These are phyloP conservation scores for Argya squamiceps DNA, from an alignment of 2,797 vertebrate genomes.

Conservation along the genomic window DNA sequence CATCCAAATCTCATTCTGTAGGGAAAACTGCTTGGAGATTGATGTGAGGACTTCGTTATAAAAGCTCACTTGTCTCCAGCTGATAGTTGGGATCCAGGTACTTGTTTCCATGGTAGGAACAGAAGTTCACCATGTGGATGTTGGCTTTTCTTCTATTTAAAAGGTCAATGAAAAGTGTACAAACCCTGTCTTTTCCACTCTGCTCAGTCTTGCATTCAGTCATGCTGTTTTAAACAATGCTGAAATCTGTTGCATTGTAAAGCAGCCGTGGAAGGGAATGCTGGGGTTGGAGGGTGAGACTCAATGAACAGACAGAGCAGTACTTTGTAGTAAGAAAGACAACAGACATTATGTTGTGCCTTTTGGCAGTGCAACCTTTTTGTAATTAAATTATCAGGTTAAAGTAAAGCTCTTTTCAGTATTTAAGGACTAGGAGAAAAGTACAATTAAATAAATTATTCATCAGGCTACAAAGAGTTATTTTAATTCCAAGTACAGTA, in stretches of 20 bases:
- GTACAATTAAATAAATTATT: background rate
- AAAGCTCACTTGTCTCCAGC: background rate
- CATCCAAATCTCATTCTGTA: background rate
- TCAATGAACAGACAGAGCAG: background rate
- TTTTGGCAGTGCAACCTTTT: background rate
- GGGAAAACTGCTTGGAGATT: background rate
- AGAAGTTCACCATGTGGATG: background rate
- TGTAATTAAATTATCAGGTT: constrained; percentile 1
- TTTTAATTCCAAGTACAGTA: background rate
- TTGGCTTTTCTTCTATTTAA: background rate
- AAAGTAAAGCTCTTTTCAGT: background rate
- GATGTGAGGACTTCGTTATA: background rate
- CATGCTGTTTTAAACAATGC: background rate
- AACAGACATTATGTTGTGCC: background rate
- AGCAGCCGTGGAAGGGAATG: background rate
- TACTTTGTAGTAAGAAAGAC: background rate
- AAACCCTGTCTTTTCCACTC: background rate
- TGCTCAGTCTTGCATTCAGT: background rate
- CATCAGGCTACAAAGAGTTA: background rate
- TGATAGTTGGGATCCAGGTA: background rate
- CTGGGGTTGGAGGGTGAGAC: background rate
- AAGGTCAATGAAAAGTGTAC: background rate
- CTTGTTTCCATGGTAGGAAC: background rate
- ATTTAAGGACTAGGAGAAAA: background rate
- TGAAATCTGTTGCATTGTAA: background rate